These are phyloP conservation scores for Graphium colonna DNA, from an alignment of 2,888 invertebrate genomes.

Conservation along the genomic window DNA sequence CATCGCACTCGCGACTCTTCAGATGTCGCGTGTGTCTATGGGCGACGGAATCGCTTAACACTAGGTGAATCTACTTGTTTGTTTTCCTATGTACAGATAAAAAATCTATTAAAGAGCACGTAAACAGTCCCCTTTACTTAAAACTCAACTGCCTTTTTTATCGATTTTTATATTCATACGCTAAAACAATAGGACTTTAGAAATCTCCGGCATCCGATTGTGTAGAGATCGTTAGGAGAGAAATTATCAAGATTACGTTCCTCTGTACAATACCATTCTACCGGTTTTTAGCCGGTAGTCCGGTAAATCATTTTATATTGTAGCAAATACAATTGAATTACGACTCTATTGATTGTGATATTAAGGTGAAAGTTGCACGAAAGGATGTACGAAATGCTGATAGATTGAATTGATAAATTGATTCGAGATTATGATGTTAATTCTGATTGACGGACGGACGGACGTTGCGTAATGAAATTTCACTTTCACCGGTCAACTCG, in stretches of 20 bases:
- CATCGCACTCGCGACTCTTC: too few species aligned
- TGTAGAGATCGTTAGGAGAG: background rate
- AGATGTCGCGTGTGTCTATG: too few species aligned
- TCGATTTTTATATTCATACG: too few species aligned
- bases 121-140: too few species aligned
- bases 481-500: slow-evolving; percentile 24
- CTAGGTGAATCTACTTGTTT: too few species aligned
- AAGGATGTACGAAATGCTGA: background rate
- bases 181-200: background rate
- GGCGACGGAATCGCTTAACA: too few species aligned
- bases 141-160: too few species aligned
- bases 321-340: background rate
- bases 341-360: background rate
- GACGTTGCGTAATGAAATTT: slow-evolving; percentile 16
- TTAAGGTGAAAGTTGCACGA: background rate
- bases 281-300: slow-evolving; percentile 17
- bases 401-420: slow-evolving; percentile 22
- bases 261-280: slow-evolving; percentile 9
- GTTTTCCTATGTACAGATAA: too few species aligned
- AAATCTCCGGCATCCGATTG: background rate
- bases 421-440: slow-evolving; percentile 24
- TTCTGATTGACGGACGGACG: slow-evolving; percentile 22
- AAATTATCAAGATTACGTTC: slow-evolving; percentile 8
- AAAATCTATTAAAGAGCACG: too few species aligned
- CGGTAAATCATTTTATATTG: slow-evolving; percentile 12